Evolutionary conservation across 2,113 vertebrate genomes (phyloP).

Genomic region (Anguilla japonica): DNA sequence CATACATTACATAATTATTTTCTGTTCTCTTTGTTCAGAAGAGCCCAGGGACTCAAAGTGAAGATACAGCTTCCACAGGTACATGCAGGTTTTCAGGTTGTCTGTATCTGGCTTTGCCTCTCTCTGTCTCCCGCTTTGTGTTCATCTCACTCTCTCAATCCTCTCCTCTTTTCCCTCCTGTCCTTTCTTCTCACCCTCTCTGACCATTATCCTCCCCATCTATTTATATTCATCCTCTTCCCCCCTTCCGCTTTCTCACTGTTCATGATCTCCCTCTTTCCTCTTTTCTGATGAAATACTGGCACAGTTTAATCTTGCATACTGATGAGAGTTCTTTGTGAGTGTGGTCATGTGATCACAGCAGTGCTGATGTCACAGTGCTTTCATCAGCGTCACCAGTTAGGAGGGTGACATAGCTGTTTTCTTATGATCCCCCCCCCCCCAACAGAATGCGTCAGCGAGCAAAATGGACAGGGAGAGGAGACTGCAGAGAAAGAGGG

Average conservation of each 20-base stretch:
- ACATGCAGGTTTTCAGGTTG: not conserved
- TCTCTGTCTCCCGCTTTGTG: not conserved
- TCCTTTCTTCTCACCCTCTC: slow-evolving; percentile 3
- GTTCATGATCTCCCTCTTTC: not conserved
- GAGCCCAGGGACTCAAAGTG: not conserved
- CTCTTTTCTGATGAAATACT: slow-evolving; percentile 1
- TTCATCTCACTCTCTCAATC: not conserved
- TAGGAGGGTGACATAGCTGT: slow-evolving; percentile 9
- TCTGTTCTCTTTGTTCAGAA: not conserved
- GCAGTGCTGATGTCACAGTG: not conserved
- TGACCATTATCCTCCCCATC: not conserved
- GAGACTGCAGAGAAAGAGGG: slow-evolving; percentile 52
- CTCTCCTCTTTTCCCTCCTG: not conserved
- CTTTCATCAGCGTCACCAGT: not conserved
- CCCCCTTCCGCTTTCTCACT: not conserved
- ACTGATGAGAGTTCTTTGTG: not conserved
- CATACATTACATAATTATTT: not conserved
- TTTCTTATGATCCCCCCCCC: not conserved
- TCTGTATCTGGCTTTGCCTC: not conserved
- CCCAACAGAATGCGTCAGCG: slow-evolving; percentile 45
- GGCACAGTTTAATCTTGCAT: not conserved
- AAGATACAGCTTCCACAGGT: not conserved
- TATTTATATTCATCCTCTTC: not conserved
- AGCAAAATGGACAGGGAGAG: slow-evolving; percentile 50
- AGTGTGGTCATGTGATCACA: slow-evolving; percentile 11